These are phyloP conservation scores for Platysternon megacephalum DNA, from an alignment of 2,113 vertebrate genomes.

Conservation along the genomic window DNA sequence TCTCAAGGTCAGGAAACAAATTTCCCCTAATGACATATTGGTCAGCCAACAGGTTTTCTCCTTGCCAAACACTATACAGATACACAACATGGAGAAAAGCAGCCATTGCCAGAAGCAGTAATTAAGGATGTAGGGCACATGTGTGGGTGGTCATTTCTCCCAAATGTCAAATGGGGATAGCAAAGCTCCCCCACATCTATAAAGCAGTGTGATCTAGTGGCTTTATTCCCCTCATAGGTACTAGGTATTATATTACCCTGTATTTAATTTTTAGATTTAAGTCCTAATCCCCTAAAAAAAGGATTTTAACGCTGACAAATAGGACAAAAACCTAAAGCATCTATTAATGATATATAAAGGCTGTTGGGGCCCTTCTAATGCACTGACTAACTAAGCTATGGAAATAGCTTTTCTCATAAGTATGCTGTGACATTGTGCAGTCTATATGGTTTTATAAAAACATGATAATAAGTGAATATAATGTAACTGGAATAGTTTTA, in stretches of 20 bases:
- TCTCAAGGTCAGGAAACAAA: background rate
- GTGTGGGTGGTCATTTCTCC: background rate
- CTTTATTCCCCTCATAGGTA: background rate
- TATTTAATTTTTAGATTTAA: background rate
- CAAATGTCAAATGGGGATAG: background rate
- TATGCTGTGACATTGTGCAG: too few relatives aligned
- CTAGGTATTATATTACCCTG: background rate
- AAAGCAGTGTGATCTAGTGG: background rate
- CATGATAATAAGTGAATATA: too few relatives aligned
- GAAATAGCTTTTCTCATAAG: background rate
- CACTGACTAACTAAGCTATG: background rate
- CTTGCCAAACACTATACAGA: background rate
- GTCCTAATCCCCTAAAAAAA: background rate
- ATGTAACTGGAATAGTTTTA: too few relatives aligned
- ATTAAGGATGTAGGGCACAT: background rate
- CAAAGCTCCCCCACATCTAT: background rate
- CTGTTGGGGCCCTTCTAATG: background rate
- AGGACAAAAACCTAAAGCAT: background rate
- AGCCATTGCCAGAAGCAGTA: fast-evolving
- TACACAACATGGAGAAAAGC: background rate
- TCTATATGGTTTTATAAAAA: too few relatives aligned
- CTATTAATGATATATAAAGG: background rate
- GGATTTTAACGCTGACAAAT: background rate
- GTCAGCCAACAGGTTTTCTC: background rate
- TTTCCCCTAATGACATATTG: background rate